Conservation (phyloP, 1,140 invertebrate genomes). For the Drosophila orosa region DNA sequence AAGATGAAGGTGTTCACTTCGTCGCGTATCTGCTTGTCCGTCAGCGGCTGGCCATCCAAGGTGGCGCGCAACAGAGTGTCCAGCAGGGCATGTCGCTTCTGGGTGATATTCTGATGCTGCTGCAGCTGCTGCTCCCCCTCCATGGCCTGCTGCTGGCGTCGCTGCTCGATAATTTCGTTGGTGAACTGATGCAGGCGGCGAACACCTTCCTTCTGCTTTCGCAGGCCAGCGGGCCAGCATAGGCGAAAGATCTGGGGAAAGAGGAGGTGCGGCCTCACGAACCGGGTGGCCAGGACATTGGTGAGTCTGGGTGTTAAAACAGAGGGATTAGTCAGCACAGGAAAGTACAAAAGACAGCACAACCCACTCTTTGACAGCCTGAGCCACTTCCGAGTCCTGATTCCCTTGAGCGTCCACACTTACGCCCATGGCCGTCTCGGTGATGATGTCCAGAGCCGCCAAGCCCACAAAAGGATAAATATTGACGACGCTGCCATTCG, state of each 20-base stretch:
- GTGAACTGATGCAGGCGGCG: slow-evolving; percentile 87
- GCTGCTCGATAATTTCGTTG: slow-evolving; percentile 85
- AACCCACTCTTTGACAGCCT: slow-evolving; percentile 88
- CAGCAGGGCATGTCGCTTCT: slow-evolving; percentile 88
- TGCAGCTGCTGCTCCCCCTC: not conserved
- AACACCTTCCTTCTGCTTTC: slow-evolving; percentile 61
- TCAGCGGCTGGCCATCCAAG: slow-evolving; percentile 86
- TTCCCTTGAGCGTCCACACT: slow-evolving; percentile 89
- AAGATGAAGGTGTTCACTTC: slow-evolving; percentile 92
- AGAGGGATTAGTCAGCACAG: not conserved
- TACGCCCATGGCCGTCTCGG: slow-evolving; percentile 94
- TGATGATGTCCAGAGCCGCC: slow-evolving; percentile 65
- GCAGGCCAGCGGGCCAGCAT: slow-evolving; percentile 61
- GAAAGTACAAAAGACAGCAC: slow-evolving; percentile 57
- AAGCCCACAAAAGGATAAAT: slow-evolving; percentile 59
- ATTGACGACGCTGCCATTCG: slow-evolving; percentile 41
- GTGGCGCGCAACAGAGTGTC: slow-evolving; percentile 89
- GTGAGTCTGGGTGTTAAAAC: slow-evolving; percentile 44
- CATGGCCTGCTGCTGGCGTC: slow-evolving; percentile 69
- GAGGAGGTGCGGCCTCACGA: slow-evolving; percentile 81
- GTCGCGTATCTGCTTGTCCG: slow-evolving; percentile 88
- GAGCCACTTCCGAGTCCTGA: slow-evolving; percentile 88
- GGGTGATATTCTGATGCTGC: slow-evolving; percentile 64
- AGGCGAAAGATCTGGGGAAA: slow-evolving; percentile 60
- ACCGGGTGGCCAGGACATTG: slow-evolving; percentile 52